Base-by-base conservation (phyloP, 2,888 invertebrate genomes). In the Yponomeuta cagnagella region DNA sequence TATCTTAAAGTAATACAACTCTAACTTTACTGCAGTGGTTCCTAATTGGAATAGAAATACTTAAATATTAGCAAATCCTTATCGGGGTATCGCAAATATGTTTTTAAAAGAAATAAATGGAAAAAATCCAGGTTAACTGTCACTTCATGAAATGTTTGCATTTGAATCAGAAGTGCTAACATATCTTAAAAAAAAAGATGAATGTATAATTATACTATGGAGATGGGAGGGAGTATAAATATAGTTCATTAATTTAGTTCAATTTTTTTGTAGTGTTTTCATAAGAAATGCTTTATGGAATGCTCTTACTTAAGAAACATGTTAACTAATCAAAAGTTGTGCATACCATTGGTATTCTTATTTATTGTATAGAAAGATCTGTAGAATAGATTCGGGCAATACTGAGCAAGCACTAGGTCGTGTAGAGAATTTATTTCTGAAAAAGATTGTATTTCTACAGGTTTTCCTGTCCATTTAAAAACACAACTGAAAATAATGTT, bases 221-320 rank as follows among this genome's bases (percentile, higher is more conserved):
- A 58, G 77, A 75, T 77, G 76, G 76, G 81, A 79, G 81, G 82
- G 80, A 81, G 80, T 82, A 71, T 77, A 75, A 83, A 80, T 10
- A 81, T 84, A 81, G 86, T 86, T 85, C 83, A 79, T 84, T 87
- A 85, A 85, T 86, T 90, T 89, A 90, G 89, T 92, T 89, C 77
- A 84, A 88, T 87, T 89, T 88, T 84, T 87, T 88, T 87, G 82
- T 89, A 88, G 87, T 85, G 82, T 87, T 89, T 88, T 88, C 87
- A 84, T 87, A 88, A 83, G 81, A 76, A 73, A 77, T 82, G 87
- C 81, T 87, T 78, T 80, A 77, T 86, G 88, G 81, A 89, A 88
- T 90, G 89, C 88, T 86, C 75, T 80, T 81, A 83, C 77, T 80
- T 78, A 30, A n/a, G 4, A 31, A 30, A 64, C 23, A 30, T 23